Base-by-base conservation (phyloP, 1,140 invertebrate genomes). In the Brachionus asplanchnoidis region DNA sequence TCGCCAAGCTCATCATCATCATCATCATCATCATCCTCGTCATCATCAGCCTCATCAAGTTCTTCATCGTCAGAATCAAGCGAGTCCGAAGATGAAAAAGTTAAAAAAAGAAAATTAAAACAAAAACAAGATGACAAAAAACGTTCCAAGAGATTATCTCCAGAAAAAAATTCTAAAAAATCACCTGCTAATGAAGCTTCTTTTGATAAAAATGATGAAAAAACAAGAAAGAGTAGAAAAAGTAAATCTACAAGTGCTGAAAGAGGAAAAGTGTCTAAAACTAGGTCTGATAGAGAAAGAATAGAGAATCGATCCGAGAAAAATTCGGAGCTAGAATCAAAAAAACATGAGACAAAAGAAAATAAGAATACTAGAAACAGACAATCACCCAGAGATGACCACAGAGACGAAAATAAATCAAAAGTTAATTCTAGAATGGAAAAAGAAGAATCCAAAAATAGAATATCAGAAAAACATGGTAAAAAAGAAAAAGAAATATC, bases 51-150 rank as follows among this genome's bases (percentile, higher is more conserved):
- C 0, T 40, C 28, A 14, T 80, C 77, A 36, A 7, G 5, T 56
- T 56, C 77, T 26, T 79, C 78, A n/a, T 26, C 14, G 2, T 80
- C 79, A 17, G 65, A 60, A 44, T 82, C 79, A 65, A 65, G 40
- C 9, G 68, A 73, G 4, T 73, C 68, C 2, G 36, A 73, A 42
- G 36, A 73, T 40, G 68, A 73, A 73, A 73, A 40, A 73, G 20
- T 11, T 1, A 77, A 77, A 50, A 77, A 50, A 50, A 46, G 44
- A 50, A 77, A 50, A 77, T 6, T 77, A 12, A 77, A 77, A 77
- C 42, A 77, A 50, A 77, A 77, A 77, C 8, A 46, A 50, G 73
- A 77, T 14, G 42, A 77, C n/a, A 50, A 1, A 26, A 77, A 77
- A 17, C 73, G 73, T 32, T 11, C 53, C 4, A 77, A 77, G 26